Evolutionary conservation across 2,113 vertebrate genomes (phyloP).

Genomic region (Myanophis thanlyinensis): DNA sequence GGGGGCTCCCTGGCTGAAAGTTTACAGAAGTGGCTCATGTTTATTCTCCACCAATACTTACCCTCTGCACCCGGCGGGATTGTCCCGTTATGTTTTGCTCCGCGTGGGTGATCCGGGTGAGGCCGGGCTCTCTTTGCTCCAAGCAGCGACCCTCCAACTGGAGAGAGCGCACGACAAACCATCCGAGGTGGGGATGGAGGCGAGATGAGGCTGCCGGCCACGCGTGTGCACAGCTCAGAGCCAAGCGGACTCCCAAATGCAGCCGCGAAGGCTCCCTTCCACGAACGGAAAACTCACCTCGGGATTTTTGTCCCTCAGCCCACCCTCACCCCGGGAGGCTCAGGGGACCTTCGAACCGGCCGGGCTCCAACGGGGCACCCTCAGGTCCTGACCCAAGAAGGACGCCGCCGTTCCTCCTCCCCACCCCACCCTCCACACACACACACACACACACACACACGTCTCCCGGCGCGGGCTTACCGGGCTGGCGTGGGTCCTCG

Average conservation of each 20-base stretch:
- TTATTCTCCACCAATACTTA: not conserved
- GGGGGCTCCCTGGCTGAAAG: not conserved
- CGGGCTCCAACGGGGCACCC: not conserved
- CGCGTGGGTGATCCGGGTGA: not conserved
- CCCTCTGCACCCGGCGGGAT: not conserved
- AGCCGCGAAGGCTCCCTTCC: too few relatives aligned
- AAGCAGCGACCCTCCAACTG: not conserved
- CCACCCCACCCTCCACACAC: too few relatives aligned
- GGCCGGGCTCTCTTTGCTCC: not conserved
- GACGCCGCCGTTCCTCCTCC: not conserved
- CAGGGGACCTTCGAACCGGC: not conserved
- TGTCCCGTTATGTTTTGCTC: not conserved
- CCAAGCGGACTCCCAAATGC: not conserved
- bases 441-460: too few relatives aligned
- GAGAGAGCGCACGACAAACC: not conserved
- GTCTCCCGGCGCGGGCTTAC: not conserved
- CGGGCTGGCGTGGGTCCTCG: conserved; percentile 21
- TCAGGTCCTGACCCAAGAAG: not conserved
- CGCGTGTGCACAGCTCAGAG: not conserved
- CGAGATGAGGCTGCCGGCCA: not conserved
- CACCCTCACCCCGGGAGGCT: not conserved
- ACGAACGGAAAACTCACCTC: not conserved
- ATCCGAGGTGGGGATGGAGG: not conserved
- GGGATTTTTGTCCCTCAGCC: not conserved
- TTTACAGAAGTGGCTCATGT: not conserved